Percentiles rank a stretch among this genome's conserved stretches.
Conservation (phyloP, 2,888 invertebrate species). For the Lasius fuliginosus region DNA sequence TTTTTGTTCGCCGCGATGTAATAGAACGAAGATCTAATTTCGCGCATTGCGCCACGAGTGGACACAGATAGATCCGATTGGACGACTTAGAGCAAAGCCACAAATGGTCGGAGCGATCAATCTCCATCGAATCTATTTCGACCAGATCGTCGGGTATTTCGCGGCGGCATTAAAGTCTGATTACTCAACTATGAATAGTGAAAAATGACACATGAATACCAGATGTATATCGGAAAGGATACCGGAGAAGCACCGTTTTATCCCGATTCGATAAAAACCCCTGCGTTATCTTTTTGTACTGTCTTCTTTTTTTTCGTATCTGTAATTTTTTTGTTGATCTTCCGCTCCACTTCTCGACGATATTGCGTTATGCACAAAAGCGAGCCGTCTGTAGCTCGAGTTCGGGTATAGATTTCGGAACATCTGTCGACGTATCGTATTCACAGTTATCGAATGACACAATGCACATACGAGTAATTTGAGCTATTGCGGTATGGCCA, state of each 20-base stretch:
- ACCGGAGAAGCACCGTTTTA: neutral
- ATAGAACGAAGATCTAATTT: constrained; percentile 54
- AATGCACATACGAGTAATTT: constrained; percentile 53
- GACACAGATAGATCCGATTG: constrained; percentile 54
- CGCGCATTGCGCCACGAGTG: constrained; percentile 49
- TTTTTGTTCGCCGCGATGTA: constrained; percentile 47
- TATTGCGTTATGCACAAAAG: constrained; percentile 51
- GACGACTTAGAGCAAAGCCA: constrained; percentile 45
- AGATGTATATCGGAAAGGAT: neutral
- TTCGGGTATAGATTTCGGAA: constrained; percentile 51
- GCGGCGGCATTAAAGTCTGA: constrained; percentile 46
- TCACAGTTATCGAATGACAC: constrained; percentile 57
- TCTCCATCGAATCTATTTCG: constrained; percentile 53
- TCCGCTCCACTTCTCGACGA: constrained; percentile 15
- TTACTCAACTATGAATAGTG: constrained; percentile 45
- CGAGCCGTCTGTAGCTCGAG: constrained; percentile 45
- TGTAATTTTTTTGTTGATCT: constrained; percentile 7
- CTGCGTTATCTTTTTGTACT: neutral
- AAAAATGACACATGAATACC: constrained; percentile 34
- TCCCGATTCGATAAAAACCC: neutral
- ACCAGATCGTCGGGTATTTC: constrained; percentile 18
- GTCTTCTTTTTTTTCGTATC: neutral
- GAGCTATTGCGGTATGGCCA: constrained; percentile 52
- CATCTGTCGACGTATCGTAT: constrained; percentile 55
- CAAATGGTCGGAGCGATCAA: constrained; percentile 47